Base-by-base conservation (phyloP, 2,113 vertebrate species). In the Mungos mungo region DNA sequence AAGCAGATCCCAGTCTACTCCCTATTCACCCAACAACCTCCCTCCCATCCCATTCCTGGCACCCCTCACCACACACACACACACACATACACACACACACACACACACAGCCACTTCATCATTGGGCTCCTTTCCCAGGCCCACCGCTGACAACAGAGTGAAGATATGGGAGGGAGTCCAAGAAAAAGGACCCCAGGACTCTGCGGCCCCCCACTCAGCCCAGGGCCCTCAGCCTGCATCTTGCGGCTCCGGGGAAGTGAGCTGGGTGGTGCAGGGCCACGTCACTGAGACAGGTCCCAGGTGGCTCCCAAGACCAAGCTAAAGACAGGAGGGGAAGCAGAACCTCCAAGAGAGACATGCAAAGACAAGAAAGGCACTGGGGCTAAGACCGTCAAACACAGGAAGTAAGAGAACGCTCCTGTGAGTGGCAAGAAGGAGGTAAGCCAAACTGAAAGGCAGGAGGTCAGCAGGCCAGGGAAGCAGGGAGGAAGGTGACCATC, bases 391-490 rank as follows among this genome's bases (percentile, higher is more conserved):
- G 0, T 35, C 72, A 38, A 35, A 69, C 50, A 60, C 25, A 82
- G 77, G 81, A 29, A 47, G 18, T 5, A 23, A 35, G n/a, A 21
- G 88, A 31, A 80, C 81, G 45, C 6, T 0, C 2, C 2, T 0
- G 7, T 16, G 71, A n/a, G 52, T 13, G 29, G n/a, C 5, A 33
- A 74, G 38, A 63, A 69, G 71, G 35, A 45, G 15, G 29, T 47
- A 52, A 27, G 47, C 33, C 65, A 21, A 41, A 29, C 7, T 16
- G 35, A 45, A 52, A 31, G 69, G 27, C 54, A 23, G 23, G 38
- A 35, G 29, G 6, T 2, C 27, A 4, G 2, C 0, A 1, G 1
- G 79, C 27, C 33, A 23, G 41, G 65, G 21, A 69, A 47, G 14
- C 2, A 7, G 9, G 65, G 47, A 50, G 47, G 66, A 38, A 13